Evolutionary conservation across 2,888 invertebrate species (phyloP), one percentile per base, ranked within the genome.

Genomic region (Lasioglossum marginatum): DNA sequence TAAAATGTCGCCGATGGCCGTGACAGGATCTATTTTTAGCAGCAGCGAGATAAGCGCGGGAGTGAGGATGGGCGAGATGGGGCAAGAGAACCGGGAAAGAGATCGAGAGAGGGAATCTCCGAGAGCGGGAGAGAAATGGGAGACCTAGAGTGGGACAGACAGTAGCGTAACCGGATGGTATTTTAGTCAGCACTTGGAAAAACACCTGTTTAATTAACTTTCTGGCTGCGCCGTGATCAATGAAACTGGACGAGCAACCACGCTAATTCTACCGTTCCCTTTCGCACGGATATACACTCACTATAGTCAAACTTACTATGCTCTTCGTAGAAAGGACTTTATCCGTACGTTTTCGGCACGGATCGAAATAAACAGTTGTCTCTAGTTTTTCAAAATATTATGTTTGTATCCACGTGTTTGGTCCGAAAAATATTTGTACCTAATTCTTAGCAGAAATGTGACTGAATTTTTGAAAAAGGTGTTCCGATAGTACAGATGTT

Each of bases 21-120:
- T 95, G 94, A 95, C 94, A 94, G 93, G 91, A 87, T 93, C 93
- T 95, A 95, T 94, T 95, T 95, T 95, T 95, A 95, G 94, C 93
- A 91, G 82, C 92, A 91, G 85, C 92, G 93, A 94, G 95, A 95
- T 95, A 95, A 95, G 94, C 94, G 91, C 88, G 90, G 88, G 86
- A 89, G 89, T 88, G 88, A 86, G 85, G 88, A 81, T 60, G 84
- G n/a, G 86, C 34, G 8, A 52, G 31, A 52, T 85, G 80, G 79
- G 83, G 79, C 79, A 76, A 83, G 71, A 83, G 88, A 85, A 82
- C 82, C 48, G 43, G 43, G 87, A 75, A 81, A 34, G 85, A 82
- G 78, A 71, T n/a, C 23, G 76, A 77, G 43, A 76, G 77, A 77
- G 73, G 74, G 79, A 80, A 74, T 57, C 40, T 12, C 31, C 77